These are phyloP conservation scores for Zoroaster sp. DNA, from an alignment of 53 echinoderm and acorn worm species.

Conservation along the genomic window DNA sequence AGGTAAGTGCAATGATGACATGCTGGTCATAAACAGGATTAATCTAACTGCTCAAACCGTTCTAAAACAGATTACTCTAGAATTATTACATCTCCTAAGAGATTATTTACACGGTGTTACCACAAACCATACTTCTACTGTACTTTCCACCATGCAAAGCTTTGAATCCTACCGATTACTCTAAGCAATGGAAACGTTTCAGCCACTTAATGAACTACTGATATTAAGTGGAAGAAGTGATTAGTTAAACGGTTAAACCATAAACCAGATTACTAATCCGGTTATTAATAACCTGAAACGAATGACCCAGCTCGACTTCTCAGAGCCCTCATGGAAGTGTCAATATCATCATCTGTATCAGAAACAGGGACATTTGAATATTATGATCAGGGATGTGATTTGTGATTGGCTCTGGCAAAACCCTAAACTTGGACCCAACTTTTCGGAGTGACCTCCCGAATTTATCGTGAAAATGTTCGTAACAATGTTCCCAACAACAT, in stretches of 20 bases:
- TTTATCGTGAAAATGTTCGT: neutral
- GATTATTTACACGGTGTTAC: no score
- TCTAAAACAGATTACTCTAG: neutral
- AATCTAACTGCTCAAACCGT: neutral
- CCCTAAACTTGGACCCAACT: no score
- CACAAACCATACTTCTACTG: no score
- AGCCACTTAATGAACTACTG: neutral
- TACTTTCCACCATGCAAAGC: no score
- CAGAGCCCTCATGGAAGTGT: neutral
- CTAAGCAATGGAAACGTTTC: no score
- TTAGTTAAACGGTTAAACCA: constrained; percentile 7
- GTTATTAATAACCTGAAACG: constrained; percentile 10
- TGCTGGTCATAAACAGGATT: neutral
- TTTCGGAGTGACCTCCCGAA: no score
- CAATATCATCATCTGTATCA: neutral
- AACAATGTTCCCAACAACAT: neutral
- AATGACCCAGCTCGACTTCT: constrained; percentile 19
- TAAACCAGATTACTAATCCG: neutral
- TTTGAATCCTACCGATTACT: no score
- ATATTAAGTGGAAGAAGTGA: neutral
- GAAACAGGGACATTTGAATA: neutral
- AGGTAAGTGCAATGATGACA: no score
- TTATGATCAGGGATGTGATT: no score
- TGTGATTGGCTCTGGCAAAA: no score
- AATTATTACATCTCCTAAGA: neutral